Base-by-base conservation (phyloP, 2,113 vertebrate species). In the Colistium nudipinnis region DNA sequence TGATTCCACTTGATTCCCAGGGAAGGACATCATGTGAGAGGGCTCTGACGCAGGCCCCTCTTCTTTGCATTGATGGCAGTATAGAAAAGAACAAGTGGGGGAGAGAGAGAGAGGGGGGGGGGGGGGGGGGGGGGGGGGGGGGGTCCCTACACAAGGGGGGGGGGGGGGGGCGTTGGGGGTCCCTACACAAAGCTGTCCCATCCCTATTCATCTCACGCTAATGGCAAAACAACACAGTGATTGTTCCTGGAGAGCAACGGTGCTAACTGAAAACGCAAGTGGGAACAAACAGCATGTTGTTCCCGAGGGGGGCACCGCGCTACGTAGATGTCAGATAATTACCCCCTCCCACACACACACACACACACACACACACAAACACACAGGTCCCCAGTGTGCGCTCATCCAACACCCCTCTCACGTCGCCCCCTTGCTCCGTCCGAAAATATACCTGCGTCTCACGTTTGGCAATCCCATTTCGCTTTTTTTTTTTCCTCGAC, bases 201-300 rank as follows among this genome's bases (percentile, higher is more conserved):
- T 92, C 91, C 87, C 88, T 89, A 93, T 92, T 93, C 91, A 92
- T 90, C 87, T 85, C 87, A 92, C 90, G 85, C 88, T 89, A 91
- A 92, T 83, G 70, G 88, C 87, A 80, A 92, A 91, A 92, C 92
- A 92, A 91, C 90, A 89, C 88, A 48, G 78, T 76, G 88, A 91
- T 92, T 94, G 93, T 94, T 92, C 87, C 87, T 71, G 74, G 62
- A 66, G 76, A 88, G 88, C 84, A 81, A 82, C 78, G 84, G 87
- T 74, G 84, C 87, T 85, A 91, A 90, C 90, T 86, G 85, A 92
- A 91, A 90, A 88, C 78, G 87, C 82, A 33, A 81, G 77, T 64
- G 69, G 87, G 86, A 91, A 93, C 91, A 91, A 92, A 85, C 89
- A 82, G 76, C 76, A 64, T 83, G 91, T 91, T 92, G 91, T 93